A percentile compares a stretch with the other conserved stretches of the same genome.
Evolutionary conservation across 2,113 vertebrate genomes (phyloP).

Genomic region (Scophthalmus maximus): DNA sequence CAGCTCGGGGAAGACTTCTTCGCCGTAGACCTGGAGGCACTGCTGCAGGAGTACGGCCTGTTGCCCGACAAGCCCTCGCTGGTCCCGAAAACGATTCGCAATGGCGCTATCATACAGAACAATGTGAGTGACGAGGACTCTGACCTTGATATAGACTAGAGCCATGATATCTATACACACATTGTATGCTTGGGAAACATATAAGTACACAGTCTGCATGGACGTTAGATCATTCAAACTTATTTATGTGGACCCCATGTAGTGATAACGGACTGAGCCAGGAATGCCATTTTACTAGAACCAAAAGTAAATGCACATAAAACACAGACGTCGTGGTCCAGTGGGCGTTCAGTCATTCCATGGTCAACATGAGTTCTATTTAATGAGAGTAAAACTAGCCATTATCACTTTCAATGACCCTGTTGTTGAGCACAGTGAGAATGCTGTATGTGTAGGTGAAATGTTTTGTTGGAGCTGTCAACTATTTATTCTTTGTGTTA

Average conservation of each 20-base stretch:
- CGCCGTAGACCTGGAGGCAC: slow-evolving; percentile 94
- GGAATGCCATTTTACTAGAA: slow-evolving; percentile 20
- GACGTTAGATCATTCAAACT: slow-evolving; percentile 29
- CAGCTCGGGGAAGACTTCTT: slow-evolving; percentile 98
- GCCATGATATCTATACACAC: background rate
- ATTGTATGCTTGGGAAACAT: slow-evolving; percentile 16
- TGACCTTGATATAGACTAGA: slow-evolving; percentile 93
- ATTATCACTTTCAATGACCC: slow-evolving; percentile 8
- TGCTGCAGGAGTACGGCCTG: slow-evolving; percentile 94
- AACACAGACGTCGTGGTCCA: background rate
- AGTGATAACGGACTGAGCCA: slow-evolving; percentile 28
- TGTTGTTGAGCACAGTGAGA: slow-evolving; percentile 10
- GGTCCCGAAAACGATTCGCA: slow-evolving; percentile 83
- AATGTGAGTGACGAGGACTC: slow-evolving; percentile 89
- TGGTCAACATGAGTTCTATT: slow-evolving; percentile 31
- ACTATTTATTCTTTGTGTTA: slow-evolving; percentile 62
- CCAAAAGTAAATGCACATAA: slow-evolving; percentile 32
- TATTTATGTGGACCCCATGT: slow-evolving; percentile 33
- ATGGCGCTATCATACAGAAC: slow-evolving; percentile 81
- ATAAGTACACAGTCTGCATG: slow-evolving; percentile 40
- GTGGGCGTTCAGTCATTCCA: slow-evolving; percentile 34
- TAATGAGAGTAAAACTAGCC: slow-evolving; percentile 24
- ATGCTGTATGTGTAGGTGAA: slow-evolving; percentile 32
- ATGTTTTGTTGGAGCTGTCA: slow-evolving; percentile 41
- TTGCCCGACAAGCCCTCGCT: slow-evolving; percentile 90